Percentiles rank a stretch among this genome's conserved stretches.
These are phyloP conservation scores for Orussus abietinus DNA, from an alignment of 1,140 invertebrate genomes.

Conservation along the genomic window DNA sequence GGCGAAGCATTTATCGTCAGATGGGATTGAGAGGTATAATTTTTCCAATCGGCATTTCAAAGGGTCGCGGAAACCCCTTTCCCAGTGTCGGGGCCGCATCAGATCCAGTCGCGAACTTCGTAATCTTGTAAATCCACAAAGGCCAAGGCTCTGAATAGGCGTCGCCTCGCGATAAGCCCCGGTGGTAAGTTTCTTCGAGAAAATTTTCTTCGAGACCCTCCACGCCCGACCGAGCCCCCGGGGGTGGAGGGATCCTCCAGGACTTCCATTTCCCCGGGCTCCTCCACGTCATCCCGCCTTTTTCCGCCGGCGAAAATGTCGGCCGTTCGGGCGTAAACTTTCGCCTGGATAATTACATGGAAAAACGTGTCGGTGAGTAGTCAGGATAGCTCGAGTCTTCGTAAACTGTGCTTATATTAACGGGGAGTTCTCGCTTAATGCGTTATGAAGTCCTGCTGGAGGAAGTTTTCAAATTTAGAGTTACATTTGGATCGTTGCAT, in stretches of 20 bases:
- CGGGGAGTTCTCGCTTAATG: too few species aligned
- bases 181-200: neutral
- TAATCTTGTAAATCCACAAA: conserved; percentile 34
- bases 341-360: conserved; percentile 4
- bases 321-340: conserved; percentile 7
- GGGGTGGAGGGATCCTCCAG: too few species aligned
- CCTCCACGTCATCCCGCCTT: neutral
- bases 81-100: too few species aligned
- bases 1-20: too few species aligned
- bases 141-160: conserved; percentile 21
- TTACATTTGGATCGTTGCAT: too few species aligned
- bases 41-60: too few species aligned
- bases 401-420: conserved; percentile 18
- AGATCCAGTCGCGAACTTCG: conserved; percentile 25
- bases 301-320: neutral
- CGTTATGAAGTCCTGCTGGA: too few species aligned
- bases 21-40: too few species aligned
- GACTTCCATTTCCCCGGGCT: too few species aligned
- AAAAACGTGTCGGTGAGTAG: conserved; percentile 2
- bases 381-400: neutral
- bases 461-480: too few species aligned
- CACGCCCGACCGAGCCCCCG: neutral
- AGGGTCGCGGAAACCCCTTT: too few species aligned
- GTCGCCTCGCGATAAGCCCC: conserved; percentile 20
- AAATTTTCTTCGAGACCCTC: neutral